Evolutionary conservation across 1,140 invertebrate species (phyloP).

Genomic region (Drosophila setifemur): DNA sequence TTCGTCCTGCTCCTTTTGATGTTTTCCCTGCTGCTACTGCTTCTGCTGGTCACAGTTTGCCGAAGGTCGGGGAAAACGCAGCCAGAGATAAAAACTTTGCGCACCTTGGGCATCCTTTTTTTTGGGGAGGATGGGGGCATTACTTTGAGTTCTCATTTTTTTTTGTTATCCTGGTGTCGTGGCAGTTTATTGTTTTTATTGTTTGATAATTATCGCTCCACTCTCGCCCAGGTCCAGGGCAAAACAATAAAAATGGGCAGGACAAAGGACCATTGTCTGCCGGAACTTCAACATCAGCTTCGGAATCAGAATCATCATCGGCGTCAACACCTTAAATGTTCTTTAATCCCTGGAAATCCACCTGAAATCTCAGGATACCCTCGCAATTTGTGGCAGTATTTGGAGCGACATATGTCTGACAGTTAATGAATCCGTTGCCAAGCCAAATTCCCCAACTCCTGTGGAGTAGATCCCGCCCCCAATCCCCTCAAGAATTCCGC

Average conservation of each 20-base stretch:
- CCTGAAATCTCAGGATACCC: constrained; percentile 21
- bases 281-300: too few species aligned
- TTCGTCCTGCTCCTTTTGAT: constrained; percentile 58
- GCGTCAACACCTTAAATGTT: constrained; percentile 34
- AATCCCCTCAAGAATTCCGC: constrained; percentile 24
- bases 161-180: constrained; percentile 50
- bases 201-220: constrained; percentile 71
- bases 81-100: constrained; percentile 67
- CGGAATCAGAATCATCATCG: constrained; percentile 3
- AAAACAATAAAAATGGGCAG: constrained; percentile 49
- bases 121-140: background rate
- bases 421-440: constrained; percentile 45
- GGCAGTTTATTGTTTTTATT: constrained; percentile 77
- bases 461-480: background rate
- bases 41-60: constrained; percentile 65
- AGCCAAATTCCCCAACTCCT: constrained; percentile 9
- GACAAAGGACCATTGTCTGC: constrained; percentile 53
- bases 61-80: constrained; percentile 25
- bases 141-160: constrained; percentile 39
- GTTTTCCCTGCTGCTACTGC: constrained; percentile 61
- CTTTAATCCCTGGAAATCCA: constrained; percentile 27
- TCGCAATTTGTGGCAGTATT: constrained; percentile 34
- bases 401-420: constrained; percentile 22
- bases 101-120: constrained; percentile 62
- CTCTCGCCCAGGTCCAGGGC: constrained; percentile 34